phyloP scores from a whole-genome alignment of 2,888 invertebrate species.

The Zootermopsis nevadensis region DNA sequence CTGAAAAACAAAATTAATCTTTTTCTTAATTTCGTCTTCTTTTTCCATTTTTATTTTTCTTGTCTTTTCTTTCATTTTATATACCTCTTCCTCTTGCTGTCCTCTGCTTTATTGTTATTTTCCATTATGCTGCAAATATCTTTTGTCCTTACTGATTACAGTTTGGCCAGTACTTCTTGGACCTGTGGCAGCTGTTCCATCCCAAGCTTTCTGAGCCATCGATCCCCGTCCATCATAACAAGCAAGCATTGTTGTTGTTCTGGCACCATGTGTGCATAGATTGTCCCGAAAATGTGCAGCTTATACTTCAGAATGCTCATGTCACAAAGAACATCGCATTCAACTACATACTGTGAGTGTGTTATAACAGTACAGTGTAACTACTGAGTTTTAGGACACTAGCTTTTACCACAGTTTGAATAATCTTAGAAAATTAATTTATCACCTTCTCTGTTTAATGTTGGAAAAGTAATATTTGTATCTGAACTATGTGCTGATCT shows the following conservation, averaged over 20 bases:
- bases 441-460: too few species aligned
- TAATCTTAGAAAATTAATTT: too few species aligned
- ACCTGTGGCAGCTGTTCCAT: constrained; percentile 94
- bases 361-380: constrained; percentile 5
- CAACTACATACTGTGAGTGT: constrained; percentile 92
- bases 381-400: neutral
- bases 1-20: too few species aligned
- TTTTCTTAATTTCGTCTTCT: too few species aligned
- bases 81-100: too few species aligned
- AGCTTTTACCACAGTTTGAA: neutral
- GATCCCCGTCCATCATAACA: constrained; percentile 94
- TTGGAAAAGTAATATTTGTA: too few species aligned
- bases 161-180: constrained; percentile 93
- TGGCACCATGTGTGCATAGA: constrained; percentile 95
- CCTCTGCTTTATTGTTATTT: too few species aligned
- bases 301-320: constrained; percentile 86
- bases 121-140: neutral
- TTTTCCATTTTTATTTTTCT: too few species aligned
- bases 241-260: constrained; percentile 90
- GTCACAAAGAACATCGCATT: constrained; percentile 95
- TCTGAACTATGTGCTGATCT: too few species aligned
- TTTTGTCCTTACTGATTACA: constrained; percentile 62
- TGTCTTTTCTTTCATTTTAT: too few species aligned
- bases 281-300: constrained; percentile 91
- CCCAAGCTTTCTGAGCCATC: constrained; percentile 94